Percentiles rank a stretch among this genome's conserved stretches.
Conservation (phyloP, 1,140 invertebrate species). For the Kradibia gibbosae region DNA sequence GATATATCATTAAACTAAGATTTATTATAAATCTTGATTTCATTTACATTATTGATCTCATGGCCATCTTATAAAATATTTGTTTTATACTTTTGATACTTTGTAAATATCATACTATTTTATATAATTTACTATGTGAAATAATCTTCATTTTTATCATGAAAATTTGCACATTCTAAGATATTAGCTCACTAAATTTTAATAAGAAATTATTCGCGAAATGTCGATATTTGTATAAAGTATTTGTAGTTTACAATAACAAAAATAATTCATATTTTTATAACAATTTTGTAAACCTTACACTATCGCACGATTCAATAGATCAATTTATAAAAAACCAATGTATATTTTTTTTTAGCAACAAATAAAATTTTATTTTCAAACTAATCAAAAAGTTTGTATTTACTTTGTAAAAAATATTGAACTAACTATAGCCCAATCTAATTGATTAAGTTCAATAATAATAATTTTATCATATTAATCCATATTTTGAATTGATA, state of each 20-base stretch:
- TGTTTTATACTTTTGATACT: background rate
- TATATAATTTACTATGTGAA: slow-evolving; percentile 8
- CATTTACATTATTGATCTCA: slow-evolving; percentile 25
- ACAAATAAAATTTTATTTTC: slow-evolving; percentile 8
- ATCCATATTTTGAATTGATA: no score
- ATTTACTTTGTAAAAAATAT: background rate
- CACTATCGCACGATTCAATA: background rate
- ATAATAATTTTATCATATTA: no score
- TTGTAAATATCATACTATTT: slow-evolving; percentile 27
- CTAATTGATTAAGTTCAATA: no score
- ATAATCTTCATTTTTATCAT: background rate
- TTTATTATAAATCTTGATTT: slow-evolving; percentile 23
- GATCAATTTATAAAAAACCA: slow-evolving; percentile 4
- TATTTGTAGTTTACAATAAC: background rate
- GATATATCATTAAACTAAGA: slow-evolving; percentile 15
- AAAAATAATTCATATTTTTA: background rate
- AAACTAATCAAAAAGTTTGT: background rate
- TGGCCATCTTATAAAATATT: slow-evolving; percentile 11
- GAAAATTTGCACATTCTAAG: background rate
- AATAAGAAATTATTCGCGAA: background rate
- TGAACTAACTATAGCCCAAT: background rate
- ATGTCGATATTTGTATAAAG: background rate
- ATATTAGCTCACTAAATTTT: background rate
- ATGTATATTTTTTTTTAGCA: slow-evolving; percentile 25
- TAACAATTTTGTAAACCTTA: slow-evolving; percentile 13